Conservation (phyloP, 2,797 vertebrate genomes). For the Arctocebus calabarensis region DNA sequence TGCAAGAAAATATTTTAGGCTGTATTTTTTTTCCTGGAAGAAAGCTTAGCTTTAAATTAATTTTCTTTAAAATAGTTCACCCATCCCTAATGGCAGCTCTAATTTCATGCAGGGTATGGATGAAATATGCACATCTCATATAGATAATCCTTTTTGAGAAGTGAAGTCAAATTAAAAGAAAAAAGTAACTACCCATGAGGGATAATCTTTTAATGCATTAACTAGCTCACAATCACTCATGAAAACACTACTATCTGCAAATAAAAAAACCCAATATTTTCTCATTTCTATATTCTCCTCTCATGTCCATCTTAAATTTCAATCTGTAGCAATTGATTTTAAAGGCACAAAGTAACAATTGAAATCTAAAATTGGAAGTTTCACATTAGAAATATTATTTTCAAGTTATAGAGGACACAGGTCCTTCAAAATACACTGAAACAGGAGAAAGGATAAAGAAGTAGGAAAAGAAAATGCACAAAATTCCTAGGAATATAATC, state of each 20-base stretch:
- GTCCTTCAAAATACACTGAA: constrained; percentile 21
- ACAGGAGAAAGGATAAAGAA: constrained; percentile 68
- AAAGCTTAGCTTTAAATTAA: constrained; percentile 64
- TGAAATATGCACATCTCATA: constrained; percentile 68
- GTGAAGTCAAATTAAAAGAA: constrained; percentile 77
- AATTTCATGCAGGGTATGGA: constrained; percentile 71
- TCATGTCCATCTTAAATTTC: constrained; percentile 28
- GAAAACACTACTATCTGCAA: constrained; percentile 62
- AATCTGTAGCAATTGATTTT: constrained; percentile 69
- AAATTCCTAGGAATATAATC: constrained; percentile 42
- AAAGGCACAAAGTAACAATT: neutral
- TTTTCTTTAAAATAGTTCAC: constrained; percentile 66
- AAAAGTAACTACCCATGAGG: constrained; percentile 67
- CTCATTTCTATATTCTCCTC: neutral
- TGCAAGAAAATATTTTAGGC: constrained; percentile 53
- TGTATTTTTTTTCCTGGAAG: neutral
- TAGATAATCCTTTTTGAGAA: constrained; percentile 80
- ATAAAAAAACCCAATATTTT: neutral
- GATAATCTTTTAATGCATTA: constrained; percentile 77
- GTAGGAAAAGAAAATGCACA: constrained; percentile 42
- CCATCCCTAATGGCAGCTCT: constrained; percentile 61
- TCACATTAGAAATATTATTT: constrained; percentile 38
- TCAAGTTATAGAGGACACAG: constrained; percentile 61
- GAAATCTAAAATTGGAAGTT: constrained; percentile 38
- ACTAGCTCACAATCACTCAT: constrained; percentile 66